Percentiles rank a stretch among this genome's conserved stretches.
phyloP scores from a whole-genome alignment of 1,140 invertebrate genomes.

The Drosophila eugracilis region DNA sequence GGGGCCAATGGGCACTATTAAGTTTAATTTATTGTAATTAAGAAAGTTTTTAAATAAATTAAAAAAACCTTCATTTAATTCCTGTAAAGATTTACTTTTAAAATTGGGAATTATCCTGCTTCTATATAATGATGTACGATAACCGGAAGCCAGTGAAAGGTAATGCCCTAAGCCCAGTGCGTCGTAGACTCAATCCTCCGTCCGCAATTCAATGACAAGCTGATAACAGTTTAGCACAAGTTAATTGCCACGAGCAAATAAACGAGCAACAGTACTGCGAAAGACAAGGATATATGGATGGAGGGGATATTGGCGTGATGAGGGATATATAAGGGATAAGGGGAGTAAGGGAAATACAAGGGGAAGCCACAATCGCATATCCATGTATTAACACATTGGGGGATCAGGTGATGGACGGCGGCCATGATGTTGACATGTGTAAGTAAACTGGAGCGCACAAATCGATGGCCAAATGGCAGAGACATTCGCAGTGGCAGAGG shows the following conservation, averaged over 20 bases:
- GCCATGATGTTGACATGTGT: slow-evolving; percentile 62
- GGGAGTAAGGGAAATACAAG: neutral
- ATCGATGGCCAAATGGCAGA: slow-evolving; percentile 19
- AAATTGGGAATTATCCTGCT: neutral
- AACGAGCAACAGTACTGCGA: slow-evolving; percentile 7
- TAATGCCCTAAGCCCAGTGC: slow-evolving; percentile 10
- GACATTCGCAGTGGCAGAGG: slow-evolving; percentile 10
- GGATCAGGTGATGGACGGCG: slow-evolving; percentile 71
- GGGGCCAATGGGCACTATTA: too few relatives aligned
- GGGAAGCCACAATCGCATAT: slow-evolving; percentile 34
- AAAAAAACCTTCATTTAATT: neutral
- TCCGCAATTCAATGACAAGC: slow-evolving; percentile 30
- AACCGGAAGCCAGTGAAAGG: slow-evolving; percentile 7
- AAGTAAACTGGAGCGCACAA: slow-evolving; percentile 58
- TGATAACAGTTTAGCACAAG: slow-evolving; percentile 47
- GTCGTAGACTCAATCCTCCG: slow-evolving; percentile 47
- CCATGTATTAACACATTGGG: slow-evolving; percentile 68
- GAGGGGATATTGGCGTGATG: neutral
- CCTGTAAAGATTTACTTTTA: neutral
- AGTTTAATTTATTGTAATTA: neutral
- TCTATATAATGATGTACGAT: neutral
- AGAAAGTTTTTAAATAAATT: neutral
- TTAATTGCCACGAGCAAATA: slow-evolving; percentile 58
- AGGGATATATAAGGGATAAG: neutral
- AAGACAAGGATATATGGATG: slow-evolving; percentile 21